Evolutionary conservation across 2,113 vertebrate species (phyloP).

Genomic region (Silurus meridionalis): DNA sequence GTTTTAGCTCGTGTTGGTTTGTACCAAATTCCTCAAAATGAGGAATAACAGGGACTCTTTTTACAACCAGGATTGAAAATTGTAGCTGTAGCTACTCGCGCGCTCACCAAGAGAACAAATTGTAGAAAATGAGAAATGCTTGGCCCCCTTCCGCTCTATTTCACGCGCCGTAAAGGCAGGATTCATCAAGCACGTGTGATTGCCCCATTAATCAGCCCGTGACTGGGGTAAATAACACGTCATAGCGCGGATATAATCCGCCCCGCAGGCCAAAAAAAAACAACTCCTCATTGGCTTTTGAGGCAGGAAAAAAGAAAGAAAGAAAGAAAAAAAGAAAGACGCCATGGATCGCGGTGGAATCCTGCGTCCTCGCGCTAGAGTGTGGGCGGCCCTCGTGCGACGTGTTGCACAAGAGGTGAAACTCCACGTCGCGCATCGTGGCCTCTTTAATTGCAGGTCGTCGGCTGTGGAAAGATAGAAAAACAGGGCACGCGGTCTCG

Average conservation of each 20-base stretch:
- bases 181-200: not conserved
- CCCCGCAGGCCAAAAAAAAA: not conserved
- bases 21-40: no score
- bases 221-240: not conserved
- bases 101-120: not conserved
- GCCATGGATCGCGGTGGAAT: not conserved
- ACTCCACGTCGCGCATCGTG: constrained; percentile 27
- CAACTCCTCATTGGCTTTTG: not conserved
- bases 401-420: constrained; percentile 38
- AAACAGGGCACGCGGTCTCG: not conserved
- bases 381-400: constrained; percentile 28
- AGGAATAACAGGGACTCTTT: no score
- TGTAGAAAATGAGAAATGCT: not conserved
- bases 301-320: not conserved
- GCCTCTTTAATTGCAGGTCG: constrained; percentile 24
- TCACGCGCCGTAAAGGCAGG: not conserved
- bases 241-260: not conserved
- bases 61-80: no score
- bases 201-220: not conserved
- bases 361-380: not conserved
- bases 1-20: no score
- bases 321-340: no score
- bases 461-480: constrained; percentile 28
- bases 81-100: not conserved
- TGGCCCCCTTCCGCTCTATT: not conserved